Conservation (phyloP, 2,888 invertebrate genomes). For the Chironomus riparius region DNA sequence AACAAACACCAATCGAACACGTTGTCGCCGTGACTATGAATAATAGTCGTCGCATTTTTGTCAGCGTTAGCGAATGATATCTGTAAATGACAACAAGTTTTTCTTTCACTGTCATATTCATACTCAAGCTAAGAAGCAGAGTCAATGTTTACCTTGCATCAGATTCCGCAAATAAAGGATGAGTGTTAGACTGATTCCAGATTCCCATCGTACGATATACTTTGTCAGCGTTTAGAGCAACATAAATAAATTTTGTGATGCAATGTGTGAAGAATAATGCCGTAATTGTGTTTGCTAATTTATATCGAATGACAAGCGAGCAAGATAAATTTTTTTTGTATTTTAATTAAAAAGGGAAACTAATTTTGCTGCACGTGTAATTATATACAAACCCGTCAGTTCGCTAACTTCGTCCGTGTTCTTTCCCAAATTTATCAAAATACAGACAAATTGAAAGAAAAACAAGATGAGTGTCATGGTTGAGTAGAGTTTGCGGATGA, state of each 20-base stretch:
- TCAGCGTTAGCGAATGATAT: constrained; percentile 63
- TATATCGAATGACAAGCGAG: constrained; percentile 30
- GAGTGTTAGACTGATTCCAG: constrained; percentile 78
- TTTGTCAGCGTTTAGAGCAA: constrained; percentile 61
- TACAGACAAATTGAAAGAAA: constrained; percentile 49
- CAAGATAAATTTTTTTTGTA: neutral
- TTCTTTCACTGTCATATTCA: neutral
- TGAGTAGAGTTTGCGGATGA: constrained; percentile 53
- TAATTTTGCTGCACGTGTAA: neutral
- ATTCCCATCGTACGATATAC: constrained; percentile 70
- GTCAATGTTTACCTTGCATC: constrained; percentile 47
- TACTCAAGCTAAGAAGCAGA: neutral
- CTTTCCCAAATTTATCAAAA: constrained; percentile 58
- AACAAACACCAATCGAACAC: constrained; percentile 55
- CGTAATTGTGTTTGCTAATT: constrained; percentile 69
- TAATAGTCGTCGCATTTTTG: constrained; percentile 65
- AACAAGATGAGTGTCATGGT: constrained; percentile 49
- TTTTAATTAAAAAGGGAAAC: neutral
- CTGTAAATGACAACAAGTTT: constrained; percentile 33
- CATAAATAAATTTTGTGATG: constrained; percentile 63
- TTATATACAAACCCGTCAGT: constrained; percentile 39
- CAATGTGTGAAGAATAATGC: constrained; percentile 71
- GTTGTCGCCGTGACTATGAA: constrained; percentile 57
- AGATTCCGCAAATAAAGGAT: constrained; percentile 76
- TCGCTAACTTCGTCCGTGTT: constrained; percentile 69